A percentile compares a stretch with the other conserved stretches of the same genome.
phyloP scores from a whole-genome alignment of 2,113 vertebrate genomes.

The Telmatochromis sp. region DNA sequence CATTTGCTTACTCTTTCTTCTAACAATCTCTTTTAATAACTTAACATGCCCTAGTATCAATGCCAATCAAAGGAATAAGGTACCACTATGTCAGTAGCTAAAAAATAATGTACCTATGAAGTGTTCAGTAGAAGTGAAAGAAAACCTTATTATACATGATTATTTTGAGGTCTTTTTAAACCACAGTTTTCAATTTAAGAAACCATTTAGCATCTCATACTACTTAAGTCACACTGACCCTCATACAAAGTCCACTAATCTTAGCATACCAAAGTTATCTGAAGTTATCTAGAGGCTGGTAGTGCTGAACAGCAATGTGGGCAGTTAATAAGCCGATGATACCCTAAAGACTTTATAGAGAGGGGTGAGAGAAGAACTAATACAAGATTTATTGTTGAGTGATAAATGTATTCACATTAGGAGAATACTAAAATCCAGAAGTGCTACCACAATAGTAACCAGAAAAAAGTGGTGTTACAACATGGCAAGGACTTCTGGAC shows the following conservation, averaged over 20 bases:
- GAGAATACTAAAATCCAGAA: neutral
- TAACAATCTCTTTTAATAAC: neutral
- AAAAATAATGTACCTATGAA: neutral
- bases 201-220: neutral
- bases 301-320: neutral
- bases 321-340: neutral
- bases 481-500: conserved; percentile 66
- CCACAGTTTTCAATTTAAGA: neutral
- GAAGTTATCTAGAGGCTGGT: conserved; percentile 13
- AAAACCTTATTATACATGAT: neutral
- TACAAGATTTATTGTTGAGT: neutral
- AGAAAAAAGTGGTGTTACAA: conserved; percentile 36
- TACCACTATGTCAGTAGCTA: neutral
- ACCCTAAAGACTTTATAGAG: neutral
- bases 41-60: neutral
- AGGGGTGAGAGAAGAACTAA: neutral
- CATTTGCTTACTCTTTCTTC: neutral
- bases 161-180: neutral
- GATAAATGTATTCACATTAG: neutral
- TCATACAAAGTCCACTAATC: conserved; percentile 31
- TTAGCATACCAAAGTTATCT: conserved; percentile 14
- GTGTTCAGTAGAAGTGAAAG: neutral
- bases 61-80: neutral
- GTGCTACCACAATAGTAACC: neutral
- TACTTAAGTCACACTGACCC: neutral